Percentiles rank a stretch among this genome's conserved stretches.
Conservation (phyloP, 2,888 invertebrate genomes). For the Pyrocoelia pectoralis region DNA sequence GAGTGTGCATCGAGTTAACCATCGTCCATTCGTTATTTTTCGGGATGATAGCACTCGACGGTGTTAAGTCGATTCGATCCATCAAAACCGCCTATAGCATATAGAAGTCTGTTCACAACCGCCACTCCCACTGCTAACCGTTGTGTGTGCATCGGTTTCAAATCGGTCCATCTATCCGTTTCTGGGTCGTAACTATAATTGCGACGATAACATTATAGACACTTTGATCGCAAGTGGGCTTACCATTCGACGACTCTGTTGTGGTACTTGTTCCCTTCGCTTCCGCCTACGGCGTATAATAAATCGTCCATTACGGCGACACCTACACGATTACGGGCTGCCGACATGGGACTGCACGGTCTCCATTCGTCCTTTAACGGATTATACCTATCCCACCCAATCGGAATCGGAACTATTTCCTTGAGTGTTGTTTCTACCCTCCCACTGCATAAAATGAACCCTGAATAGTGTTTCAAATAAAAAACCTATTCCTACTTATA, state of each 20-base stretch:
- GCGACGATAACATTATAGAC: neutral
- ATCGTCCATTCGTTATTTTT: conserved; percentile 87
- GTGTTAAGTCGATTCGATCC: conserved; percentile 78
- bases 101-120: conserved; percentile 75
- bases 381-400: conserved; percentile 89
- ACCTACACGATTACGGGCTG: conserved; percentile 87
- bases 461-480: conserved; percentile 51
- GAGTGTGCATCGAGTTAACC: conserved; percentile 78
- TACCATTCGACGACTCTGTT: conserved; percentile 88
- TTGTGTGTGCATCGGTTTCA: conserved; percentile 78
- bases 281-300: conserved; percentile 92
- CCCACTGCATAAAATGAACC: conserved; percentile 93
- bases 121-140: conserved; percentile 84
- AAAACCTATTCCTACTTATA: neutral
- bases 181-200: conserved; percentile 83
- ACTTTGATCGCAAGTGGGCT: conserved; percentile 46
- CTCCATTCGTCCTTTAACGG: conserved; percentile 87
- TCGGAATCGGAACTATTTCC: conserved; percentile 87
- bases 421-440: conserved; percentile 87
- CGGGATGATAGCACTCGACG: conserved; percentile 93
- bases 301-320: conserved; percentile 94
- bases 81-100: conserved; percentile 90
- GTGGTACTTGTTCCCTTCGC: conserved; percentile 85
- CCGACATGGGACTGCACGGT: conserved; percentile 86
- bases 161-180: conserved; percentile 79